Percentiles rank a stretch among this genome's conserved stretches.
These are phyloP conservation scores for Acleris sparsana DNA, from an alignment of 2,888 invertebrate genomes.

Conservation along the genomic window DNA sequence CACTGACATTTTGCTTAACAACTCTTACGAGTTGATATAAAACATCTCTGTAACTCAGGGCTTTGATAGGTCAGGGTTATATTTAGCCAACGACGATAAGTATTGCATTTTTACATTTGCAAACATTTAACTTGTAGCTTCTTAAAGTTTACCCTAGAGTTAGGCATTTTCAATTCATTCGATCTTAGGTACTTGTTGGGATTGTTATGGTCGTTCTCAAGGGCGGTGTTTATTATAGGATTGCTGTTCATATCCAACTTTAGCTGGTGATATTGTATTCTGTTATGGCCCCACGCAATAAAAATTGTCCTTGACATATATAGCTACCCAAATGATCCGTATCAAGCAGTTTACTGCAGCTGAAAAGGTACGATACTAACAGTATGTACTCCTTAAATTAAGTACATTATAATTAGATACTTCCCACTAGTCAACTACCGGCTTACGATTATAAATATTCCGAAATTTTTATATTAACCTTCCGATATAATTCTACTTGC, in stretches of 20 bases:
- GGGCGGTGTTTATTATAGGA: neutral
- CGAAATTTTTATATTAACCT: constrained; percentile 58
- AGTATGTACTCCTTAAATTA: constrained; percentile 57
- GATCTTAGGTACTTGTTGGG: neutral
- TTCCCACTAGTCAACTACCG: constrained; percentile 59
- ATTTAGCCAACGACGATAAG: too few species aligned
- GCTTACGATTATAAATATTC: constrained; percentile 55
- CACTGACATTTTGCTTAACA: too few species aligned
- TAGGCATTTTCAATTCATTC: neutral
- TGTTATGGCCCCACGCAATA: constrained; percentile 75
- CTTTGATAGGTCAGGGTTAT: too few species aligned
- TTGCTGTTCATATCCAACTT: constrained; percentile 2
- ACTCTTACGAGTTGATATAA: too few species aligned
- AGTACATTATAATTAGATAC: constrained; percentile 65
- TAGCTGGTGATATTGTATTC: constrained; percentile 13
- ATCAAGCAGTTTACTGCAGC: constrained; percentile 60
- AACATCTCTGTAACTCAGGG: too few species aligned
- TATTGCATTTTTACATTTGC: too few species aligned
- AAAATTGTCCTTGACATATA: constrained; percentile 54
- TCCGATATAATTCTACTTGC: constrained; percentile 66
- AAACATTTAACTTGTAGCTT: too few species aligned
- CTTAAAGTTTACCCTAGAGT: too few species aligned
- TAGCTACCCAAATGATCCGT: constrained; percentile 54
- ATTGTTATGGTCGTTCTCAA: neutral
- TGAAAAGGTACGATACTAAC: constrained; percentile 49